Evolutionary conservation across 2,113 vertebrate genomes (phyloP), one percentile per base, ranked within the genome.

Genomic region (Brachyhypopomus occidentalis): DNA sequence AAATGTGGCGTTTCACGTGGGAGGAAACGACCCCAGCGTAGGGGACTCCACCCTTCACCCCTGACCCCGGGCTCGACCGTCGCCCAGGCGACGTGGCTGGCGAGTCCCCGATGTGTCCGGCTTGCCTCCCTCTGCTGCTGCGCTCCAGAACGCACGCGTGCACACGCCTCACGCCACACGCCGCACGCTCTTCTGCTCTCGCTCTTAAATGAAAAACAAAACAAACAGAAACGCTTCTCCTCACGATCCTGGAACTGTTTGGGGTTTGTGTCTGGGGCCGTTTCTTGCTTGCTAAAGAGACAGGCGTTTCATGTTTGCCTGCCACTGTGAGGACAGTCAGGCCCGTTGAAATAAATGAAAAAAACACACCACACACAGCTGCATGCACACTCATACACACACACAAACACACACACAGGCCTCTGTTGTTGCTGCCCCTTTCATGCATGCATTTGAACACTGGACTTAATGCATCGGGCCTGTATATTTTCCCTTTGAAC

Each of bases 1-100:
- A 81, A 81, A 74, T 74, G 66, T 74, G 66, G 22, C 14, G 66
- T 80, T 80, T 74, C 45, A 36, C 36, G 41, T 59, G 55, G 79
- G 45, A 73, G 69, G 62, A 64, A 36, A 36, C 45, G 72, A 80
- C 4, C 70, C 23, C 19, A 12, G 22, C 55, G 63, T n/a, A n/a
- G n/a, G n/a, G n/a, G n/a, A n/a, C 58, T 74, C 59, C 59, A 55
- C 38, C 69, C 41, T 41, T 41, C 41, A 41, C 70, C 20, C 48
- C 7, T 9, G 30, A 74, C 79, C 30, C 66, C n/a, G 19, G 74
- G 58, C 60, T 5, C n/a, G 45, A 20, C 64, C 27, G 19, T 25
- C 41, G 30, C 64, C 23, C 63, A 45, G 27, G 59, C 22, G 63
- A 20, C 3, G 14, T 17, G 16, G 30, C 3, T 11, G 45, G 12